Evolutionary conservation across 64 coral and sea anemone species (phyloP).

Genomic region (Trachythela sp.): DNA sequence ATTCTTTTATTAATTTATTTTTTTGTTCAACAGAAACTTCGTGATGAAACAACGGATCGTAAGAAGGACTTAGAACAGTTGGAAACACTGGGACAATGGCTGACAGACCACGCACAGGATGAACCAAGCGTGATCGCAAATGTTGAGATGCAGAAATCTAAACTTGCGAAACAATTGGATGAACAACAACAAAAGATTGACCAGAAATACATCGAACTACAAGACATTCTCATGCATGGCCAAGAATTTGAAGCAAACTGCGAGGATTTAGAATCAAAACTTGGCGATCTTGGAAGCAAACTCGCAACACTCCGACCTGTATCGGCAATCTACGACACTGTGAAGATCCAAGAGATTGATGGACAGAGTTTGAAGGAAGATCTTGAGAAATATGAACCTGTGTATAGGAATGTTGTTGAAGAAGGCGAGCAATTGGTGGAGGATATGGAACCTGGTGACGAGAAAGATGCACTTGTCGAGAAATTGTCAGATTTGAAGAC

Average conservation of each 20-base stretch:
- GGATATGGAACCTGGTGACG: conserved; percentile 70
- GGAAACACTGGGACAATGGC: neutral
- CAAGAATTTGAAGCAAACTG: neutral
- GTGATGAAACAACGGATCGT: neutral
- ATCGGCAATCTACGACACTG: conserved; percentile 71
- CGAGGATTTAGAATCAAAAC: neutral
- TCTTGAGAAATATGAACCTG: conserved; percentile 64
- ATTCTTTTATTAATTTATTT: too few relatives aligned
- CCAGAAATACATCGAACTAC: neutral
- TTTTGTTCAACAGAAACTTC: neutral
- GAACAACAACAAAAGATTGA: conserved; percentile 15
- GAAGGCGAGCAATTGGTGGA: conserved; percentile 68
- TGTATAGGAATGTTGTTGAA: conserved; percentile 84
- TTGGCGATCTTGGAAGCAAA: neutral
- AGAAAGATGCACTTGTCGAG: conserved; percentile 57
- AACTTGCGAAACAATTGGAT: neutral
- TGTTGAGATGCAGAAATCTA: neutral
- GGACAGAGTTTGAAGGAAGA: conserved; percentile 50
- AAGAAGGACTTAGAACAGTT: conserved; percentile 6
- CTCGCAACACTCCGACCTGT: conserved; percentile 52
- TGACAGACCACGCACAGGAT: neutral
- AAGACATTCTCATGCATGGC: neutral
- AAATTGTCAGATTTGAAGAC: conserved; percentile 59
- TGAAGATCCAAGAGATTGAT: conserved; percentile 67
- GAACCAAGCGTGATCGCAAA: neutral